These are phyloP conservation scores for Rhizoglyphus robini DNA, from an alignment of 1,140 invertebrate species.

Conservation along the genomic window DNA sequence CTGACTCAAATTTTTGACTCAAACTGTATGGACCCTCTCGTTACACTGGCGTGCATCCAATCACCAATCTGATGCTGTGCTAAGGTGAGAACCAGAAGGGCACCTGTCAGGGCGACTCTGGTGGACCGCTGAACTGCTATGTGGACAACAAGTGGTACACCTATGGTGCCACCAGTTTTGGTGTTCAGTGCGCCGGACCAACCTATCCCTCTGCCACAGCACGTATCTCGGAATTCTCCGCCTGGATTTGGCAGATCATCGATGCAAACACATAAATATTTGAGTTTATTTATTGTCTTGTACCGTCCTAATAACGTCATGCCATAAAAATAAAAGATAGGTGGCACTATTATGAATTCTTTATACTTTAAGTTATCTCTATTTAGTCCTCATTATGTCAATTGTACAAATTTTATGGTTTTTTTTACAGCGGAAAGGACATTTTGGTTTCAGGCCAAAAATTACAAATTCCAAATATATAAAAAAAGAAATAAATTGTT, in stretches of 20 bases:
- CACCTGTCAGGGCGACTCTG: slow-evolving; percentile 18
- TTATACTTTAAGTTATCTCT: too few relatives aligned
- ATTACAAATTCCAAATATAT: too few relatives aligned
- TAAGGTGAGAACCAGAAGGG: slow-evolving; percentile 15
- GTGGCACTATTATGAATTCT: too few relatives aligned
- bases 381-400: too few relatives aligned
- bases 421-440: too few relatives aligned
- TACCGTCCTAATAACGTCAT: too few relatives aligned
- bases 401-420: too few relatives aligned
- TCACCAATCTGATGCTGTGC: slow-evolving; percentile 39
- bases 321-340: too few relatives aligned
- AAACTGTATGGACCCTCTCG: not conserved
- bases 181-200: slow-evolving; percentile 15
- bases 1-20: too few relatives aligned
- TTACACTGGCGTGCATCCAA: not conserved
- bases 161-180: slow-evolving; percentile 19
- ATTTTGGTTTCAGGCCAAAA: too few relatives aligned
- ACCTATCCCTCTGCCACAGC: slow-evolving; percentile 8
- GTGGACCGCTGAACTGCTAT: slow-evolving; percentile 18
- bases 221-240: not conserved
- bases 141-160: slow-evolving; percentile 7
- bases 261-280: not conserved
- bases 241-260: slow-evolving; percentile 12
- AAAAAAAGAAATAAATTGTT: too few relatives aligned
- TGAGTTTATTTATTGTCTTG: too few relatives aligned